Evolutionary conservation across 2,113 vertebrate species (phyloP).

Genomic region (Emydocephalus ijimae): DNA sequence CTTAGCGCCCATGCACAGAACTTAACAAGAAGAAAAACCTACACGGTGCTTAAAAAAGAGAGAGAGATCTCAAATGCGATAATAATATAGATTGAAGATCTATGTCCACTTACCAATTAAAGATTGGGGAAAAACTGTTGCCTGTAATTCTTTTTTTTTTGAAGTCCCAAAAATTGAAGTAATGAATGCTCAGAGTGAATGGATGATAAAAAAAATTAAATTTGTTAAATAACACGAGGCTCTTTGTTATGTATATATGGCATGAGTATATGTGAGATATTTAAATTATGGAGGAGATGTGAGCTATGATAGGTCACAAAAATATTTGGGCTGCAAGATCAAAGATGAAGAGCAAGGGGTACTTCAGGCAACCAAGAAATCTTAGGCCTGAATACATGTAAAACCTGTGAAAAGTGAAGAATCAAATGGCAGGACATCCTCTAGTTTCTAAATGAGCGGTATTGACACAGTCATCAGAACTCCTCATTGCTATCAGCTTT

Average conservation of each 20-base stretch:
- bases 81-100: not conserved
- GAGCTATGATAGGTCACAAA: not conserved
- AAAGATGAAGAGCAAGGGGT: not conserved
- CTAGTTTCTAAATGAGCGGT: constrained; percentile 10
- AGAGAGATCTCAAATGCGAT: not conserved
- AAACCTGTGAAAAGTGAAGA: not conserved
- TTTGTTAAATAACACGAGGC: not conserved
- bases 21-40: too few relatives aligned
- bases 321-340: not conserved
- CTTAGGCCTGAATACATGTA: not conserved
- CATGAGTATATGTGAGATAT: not conserved
- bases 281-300: not conserved
- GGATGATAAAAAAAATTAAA: not conserved
- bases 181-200: not conserved
- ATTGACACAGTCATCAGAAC: constrained; percentile 4
- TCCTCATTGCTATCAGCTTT: constrained; percentile 15
- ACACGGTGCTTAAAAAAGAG: not conserved
- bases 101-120: not conserved
- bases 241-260: not conserved
- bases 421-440: not conserved
- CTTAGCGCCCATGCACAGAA: too few relatives aligned
- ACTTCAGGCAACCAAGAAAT: not conserved
- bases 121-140: not conserved
- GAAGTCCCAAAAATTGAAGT: not conserved
- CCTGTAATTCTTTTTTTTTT: not conserved